Base-by-base conservation (phyloP, 2,797 vertebrate species). In the Peromyscus nudipes region DNA sequence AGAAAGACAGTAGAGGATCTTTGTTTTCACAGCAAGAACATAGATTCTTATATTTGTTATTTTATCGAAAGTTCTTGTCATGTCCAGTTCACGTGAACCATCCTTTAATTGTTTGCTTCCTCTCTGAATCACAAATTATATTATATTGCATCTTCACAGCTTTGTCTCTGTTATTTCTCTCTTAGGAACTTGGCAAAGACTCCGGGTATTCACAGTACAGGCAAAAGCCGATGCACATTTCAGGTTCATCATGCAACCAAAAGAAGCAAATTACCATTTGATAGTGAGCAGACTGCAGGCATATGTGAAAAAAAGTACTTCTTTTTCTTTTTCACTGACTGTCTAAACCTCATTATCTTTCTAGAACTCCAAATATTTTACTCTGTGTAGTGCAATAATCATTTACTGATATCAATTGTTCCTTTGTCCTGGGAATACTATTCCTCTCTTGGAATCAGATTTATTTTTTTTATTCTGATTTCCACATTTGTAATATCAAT, bases 171-270 rank as follows among this genome's bases (percentile, higher is more conserved):
- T 80, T 84, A 90, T 82, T 97, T 94, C 31, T 73, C 12, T 86
- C 31, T 93, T 95, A 96, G 95, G 62, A 94, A 93, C 79, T 46
- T 89, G 79, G 69, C 52, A 94, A 67, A 94, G 69, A 73, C 19
- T n/a, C 13, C 49, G 19, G 21, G 6, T 89, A 17, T 55, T 91
- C 64, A 60, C 2, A 64, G 43, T 49, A 34, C 11, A 93, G 34
- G 40, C 10, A 73, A 75, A 89, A 81, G 40, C n/a, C 10, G 31
- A 62, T 84, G 60, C 21, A 21, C 27, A 64, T 88, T 95, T 76
- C 37, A 67, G 25, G 52, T 65, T 34, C 17, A 52, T 77, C n/a
- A 27, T 76, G 23, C 57, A 49, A 60, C 60, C 60, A 27, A 52
- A 94, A 69, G 71, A 71, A 93, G 52, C 13, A 37, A 92, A 65